These are phyloP conservation scores for Protomyctophum bolini DNA, from an alignment of 2,113 vertebrate genomes.

Conservation along the genomic window DNA sequence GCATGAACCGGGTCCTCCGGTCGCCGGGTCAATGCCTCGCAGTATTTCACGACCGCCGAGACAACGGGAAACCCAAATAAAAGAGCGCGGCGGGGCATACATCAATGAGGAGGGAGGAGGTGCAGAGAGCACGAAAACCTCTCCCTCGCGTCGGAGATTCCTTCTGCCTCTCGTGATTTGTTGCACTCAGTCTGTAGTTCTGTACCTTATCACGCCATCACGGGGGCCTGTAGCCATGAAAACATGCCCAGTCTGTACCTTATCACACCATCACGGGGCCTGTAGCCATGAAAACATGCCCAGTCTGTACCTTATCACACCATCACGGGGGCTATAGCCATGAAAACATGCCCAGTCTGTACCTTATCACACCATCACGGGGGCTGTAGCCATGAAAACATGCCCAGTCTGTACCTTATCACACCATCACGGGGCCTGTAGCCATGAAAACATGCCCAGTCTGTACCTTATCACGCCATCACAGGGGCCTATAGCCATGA, in stretches of 20 bases:
- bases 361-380: background rate
- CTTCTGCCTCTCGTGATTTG: background rate
- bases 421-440: background rate
- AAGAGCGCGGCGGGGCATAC: background rate
- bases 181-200: background rate
- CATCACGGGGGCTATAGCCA: background rate
- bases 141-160: background rate
- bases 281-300: background rate
- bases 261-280: background rate
- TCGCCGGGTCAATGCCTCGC: constrained; percentile 4
- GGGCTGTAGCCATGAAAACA: background rate
- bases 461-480: background rate
- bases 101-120: background rate
- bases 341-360: background rate
- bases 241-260: background rate
- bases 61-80: constrained; percentile 22
- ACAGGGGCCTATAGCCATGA: background rate
- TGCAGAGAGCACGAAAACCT: background rate
- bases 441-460: background rate
- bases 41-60: constrained; percentile 12
- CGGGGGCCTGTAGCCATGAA: background rate
- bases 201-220: background rate
- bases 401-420: background rate
- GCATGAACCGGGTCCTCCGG: constrained; percentile 3
- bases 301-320: background rate